Evolutionary conservation across 2,113 vertebrate genomes (phyloP).

Genomic region (Phoxinus phoxinus): DNA sequence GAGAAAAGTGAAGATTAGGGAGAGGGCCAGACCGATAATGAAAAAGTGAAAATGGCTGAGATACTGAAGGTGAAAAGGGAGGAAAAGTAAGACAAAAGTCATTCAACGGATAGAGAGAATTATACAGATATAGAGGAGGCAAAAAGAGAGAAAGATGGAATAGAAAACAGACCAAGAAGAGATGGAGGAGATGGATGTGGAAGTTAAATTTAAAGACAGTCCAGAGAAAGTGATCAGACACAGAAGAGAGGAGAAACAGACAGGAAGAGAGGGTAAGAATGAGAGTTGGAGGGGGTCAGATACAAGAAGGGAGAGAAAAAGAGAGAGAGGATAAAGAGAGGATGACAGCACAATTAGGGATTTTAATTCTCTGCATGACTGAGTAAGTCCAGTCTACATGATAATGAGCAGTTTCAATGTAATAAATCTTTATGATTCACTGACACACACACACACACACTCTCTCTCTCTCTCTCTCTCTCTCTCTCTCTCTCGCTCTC

Average conservation of each 20-base stretch:
- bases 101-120: neutral
- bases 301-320: constrained; percentile 12
- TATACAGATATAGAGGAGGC: neutral
- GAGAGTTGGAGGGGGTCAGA: constrained; percentile 20
- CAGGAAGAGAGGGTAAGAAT: constrained; percentile 43
- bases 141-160: constrained; percentile 43
- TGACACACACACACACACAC: constrained; percentile 65
- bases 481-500: constrained; percentile 42
- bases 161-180: constrained; percentile 43
- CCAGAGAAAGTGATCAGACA: constrained; percentile 11
- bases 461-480: too few relatives aligned
- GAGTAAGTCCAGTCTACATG: constrained; percentile 95
- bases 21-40: constrained; percentile 7
- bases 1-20: constrained; percentile 23
- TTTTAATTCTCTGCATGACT: constrained; percentile 99
- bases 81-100: neutral
- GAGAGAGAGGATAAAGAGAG: constrained; percentile 62
- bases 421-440: constrained; percentile 95
- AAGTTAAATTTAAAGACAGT: neutral
- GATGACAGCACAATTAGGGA: constrained; percentile 98
- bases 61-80: neutral
- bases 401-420: constrained; percentile 92
- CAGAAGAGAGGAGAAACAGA: constrained; percentile 54
- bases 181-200: neutral
- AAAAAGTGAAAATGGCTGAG: constrained; percentile 29